Percentiles rank a stretch among this genome's conserved stretches.
phyloP scores from a whole-genome alignment of 2,797 vertebrate genomes.

The Sylvilagus floridanus region DNA sequence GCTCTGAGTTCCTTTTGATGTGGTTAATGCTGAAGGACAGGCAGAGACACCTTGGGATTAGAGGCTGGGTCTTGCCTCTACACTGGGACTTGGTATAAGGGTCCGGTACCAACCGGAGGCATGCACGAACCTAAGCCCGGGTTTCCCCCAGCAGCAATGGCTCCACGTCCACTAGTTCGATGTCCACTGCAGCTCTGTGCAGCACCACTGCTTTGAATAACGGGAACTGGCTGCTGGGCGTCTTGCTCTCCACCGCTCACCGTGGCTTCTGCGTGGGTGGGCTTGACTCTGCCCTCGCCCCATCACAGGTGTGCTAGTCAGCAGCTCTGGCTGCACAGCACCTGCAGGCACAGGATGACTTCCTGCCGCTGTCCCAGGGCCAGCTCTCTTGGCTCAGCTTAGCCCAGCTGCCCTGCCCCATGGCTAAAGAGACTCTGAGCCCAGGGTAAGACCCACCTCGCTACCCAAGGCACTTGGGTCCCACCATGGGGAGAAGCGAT shows the following conservation, averaged over 20 bases:
- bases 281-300: neutral
- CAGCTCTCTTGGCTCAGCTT: neutral
- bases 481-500: too few species aligned
- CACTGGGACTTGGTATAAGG: too few species aligned
- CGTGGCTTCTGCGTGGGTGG: neutral
- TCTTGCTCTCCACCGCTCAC: neutral
- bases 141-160: neutral
- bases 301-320: too few species aligned
- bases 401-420: neutral
- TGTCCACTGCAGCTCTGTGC: neutral
- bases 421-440: neutral
- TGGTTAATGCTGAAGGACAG: too few species aligned
- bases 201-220: neutral
- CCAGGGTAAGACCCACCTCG: neutral
- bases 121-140: too few species aligned
- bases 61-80: too few species aligned
- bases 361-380: neutral
- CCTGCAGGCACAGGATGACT: neutral
- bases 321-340: neutral
- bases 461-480: neutral
- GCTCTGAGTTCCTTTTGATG: too few species aligned
- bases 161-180: neutral
- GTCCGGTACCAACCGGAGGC: too few species aligned
- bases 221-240: neutral
- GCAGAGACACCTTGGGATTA: too few species aligned